Conservation (phyloP, 1,140 invertebrate species). For the Formica selysi region DNA sequence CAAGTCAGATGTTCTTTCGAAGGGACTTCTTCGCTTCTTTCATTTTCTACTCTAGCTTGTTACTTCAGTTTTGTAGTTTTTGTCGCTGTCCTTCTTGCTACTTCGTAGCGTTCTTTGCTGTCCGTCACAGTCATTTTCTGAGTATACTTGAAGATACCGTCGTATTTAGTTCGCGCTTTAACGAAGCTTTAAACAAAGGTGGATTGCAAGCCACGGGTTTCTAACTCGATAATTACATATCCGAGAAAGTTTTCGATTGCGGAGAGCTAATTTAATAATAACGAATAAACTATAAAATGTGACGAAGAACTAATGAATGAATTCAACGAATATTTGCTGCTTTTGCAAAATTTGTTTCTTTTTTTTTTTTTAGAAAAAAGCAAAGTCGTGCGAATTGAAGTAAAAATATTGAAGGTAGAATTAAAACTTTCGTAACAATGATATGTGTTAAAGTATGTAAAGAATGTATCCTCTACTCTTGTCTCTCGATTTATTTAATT, state of each 20-base stretch:
- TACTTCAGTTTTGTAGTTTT: slow-evolving; percentile 33
- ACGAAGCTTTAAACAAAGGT: slow-evolving; percentile 28
- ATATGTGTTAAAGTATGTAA: neutral
- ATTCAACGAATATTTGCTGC: slow-evolving; percentile 39
- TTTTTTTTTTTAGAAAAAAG: neutral
- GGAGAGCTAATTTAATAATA: slow-evolving; percentile 51
- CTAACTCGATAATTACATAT: slow-evolving; percentile 37
- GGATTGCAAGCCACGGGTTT: slow-evolving; percentile 35
- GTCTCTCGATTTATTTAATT: slow-evolving; percentile 1
- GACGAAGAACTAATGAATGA: slow-evolving; percentile 30
- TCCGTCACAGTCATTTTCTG: slow-evolving; percentile 29
- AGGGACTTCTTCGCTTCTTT: slow-evolving; percentile 20
- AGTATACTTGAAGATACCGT: slow-evolving; percentile 39
- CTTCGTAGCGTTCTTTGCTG: slow-evolving; percentile 31
- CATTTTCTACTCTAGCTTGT: slow-evolving; percentile 44
- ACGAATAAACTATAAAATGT: neutral
- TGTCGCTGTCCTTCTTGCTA: neutral
- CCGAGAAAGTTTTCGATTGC: slow-evolving; percentile 45
- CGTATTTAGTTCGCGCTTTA: slow-evolving; percentile 1
- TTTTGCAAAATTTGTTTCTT: slow-evolving; percentile 7
- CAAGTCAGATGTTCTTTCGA: slow-evolving; percentile 20
- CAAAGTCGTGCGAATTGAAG: neutral
- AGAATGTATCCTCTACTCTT: neutral
- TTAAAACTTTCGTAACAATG: slow-evolving; percentile 24
- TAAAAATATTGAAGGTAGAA: neutral